These are phyloP conservation scores for Lepisosteus oculatus DNA, from an alignment of 2,113 vertebrate genomes.

Conservation along the genomic window DNA sequence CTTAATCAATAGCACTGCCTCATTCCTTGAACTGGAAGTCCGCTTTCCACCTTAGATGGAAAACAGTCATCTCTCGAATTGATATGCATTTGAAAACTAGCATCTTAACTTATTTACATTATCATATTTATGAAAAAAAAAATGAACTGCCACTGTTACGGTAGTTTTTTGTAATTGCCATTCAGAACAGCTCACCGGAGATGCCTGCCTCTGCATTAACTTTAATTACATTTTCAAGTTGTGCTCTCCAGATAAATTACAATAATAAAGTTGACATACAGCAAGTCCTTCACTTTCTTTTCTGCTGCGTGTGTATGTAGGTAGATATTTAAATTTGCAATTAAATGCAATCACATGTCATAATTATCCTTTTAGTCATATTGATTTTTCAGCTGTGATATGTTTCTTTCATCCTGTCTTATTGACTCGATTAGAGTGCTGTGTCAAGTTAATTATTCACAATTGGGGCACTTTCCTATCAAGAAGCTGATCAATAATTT, in stretches of 20 bases:
- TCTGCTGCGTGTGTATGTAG: not conserved
- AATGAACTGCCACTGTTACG: not conserved
- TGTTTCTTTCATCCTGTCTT: conserved; percentile 31
- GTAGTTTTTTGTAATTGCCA: too few relatives aligned
- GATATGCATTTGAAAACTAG: conserved; percentile 15
- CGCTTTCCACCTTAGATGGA: not conserved
- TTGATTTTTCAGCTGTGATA: conserved; percentile 42
- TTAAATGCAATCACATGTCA: conserved; percentile 10
- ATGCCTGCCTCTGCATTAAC: too few relatives aligned
- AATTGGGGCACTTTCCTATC: conserved; percentile 40
- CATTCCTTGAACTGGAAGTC: not conserved
- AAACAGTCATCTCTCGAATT: not conserved
- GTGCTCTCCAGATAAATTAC: not conserved
- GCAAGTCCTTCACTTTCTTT: not conserved
- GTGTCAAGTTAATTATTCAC: conserved; percentile 43
- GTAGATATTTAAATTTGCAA: conserved; percentile 18
- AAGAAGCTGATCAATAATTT: conserved; percentile 37
- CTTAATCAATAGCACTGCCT: not conserved
- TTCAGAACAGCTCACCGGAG: too few relatives aligned
- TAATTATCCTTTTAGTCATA: conserved; percentile 36
- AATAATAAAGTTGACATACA: not conserved
- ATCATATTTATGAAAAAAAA: conserved; percentile 19
- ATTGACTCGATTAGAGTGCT: conserved; percentile 17
- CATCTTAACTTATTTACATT: conserved; percentile 17
- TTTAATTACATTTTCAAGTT: too few relatives aligned